phyloP scores from a whole-genome alignment of 1,140 invertebrate species.

The Thalassaphorura encarpata region DNA sequence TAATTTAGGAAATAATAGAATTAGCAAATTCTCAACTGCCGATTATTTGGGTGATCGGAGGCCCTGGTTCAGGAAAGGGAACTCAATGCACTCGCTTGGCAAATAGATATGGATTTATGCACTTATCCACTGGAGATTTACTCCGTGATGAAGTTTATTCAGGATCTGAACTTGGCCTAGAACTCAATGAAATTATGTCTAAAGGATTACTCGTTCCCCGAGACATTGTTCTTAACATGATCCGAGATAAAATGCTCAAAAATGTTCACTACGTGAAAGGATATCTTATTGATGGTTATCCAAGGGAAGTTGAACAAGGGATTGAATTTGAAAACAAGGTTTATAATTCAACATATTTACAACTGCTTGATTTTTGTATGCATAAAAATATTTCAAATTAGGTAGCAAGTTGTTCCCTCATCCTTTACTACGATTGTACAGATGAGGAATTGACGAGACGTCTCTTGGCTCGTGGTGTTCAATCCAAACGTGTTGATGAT shows the following conservation, averaged over 20 bases:
- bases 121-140: slow-evolving; percentile 81
- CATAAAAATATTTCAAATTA: slow-evolving; percentile 46
- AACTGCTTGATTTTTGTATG: not conserved
- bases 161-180: slow-evolving; percentile 71
- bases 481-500: slow-evolving; percentile 89
- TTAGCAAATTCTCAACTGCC: slow-evolving; percentile 33
- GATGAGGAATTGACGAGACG: slow-evolving; percentile 75
- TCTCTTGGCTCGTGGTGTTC: slow-evolving; percentile 72
- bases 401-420: slow-evolving; percentile 60
- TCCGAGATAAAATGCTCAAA: slow-evolving; percentile 72
- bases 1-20: too few relatives aligned
- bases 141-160: slow-evolving; percentile 75
- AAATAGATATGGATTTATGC: slow-evolving; percentile 72
- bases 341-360: not conserved
- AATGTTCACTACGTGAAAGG: slow-evolving; percentile 62
- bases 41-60: slow-evolving; percentile 63
- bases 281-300: slow-evolving; percentile 94
- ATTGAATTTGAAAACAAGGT: slow-evolving; percentile 59
- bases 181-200: slow-evolving; percentile 74
- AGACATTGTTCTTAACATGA: slow-evolving; percentile 73
- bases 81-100: slow-evolving; percentile 78
- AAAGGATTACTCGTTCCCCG: slow-evolving; percentile 73
- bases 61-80: slow-evolving; percentile 80
- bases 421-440: slow-evolving; percentile 72
- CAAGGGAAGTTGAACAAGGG: slow-evolving; percentile 80